Evolutionary conservation across 2,113 vertebrate genomes (phyloP), one percentile per base, ranked within the genome.

Genomic region (Oncorhynchus masou): DNA sequence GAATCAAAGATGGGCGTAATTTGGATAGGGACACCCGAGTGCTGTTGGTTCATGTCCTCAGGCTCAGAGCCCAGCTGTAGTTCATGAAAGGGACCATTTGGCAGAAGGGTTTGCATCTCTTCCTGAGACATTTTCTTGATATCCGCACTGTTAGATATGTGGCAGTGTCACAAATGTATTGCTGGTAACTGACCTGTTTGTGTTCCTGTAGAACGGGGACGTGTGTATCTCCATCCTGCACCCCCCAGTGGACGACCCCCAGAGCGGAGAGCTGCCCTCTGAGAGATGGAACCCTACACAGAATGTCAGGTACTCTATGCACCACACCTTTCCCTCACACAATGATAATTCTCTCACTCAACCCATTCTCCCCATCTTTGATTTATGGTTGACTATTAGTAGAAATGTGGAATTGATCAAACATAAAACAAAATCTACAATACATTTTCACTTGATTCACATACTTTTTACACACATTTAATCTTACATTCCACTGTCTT

Each of bases 251-350:
- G 97, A 99, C 0, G 97, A 99, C 89, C 97, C 97, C 0, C 97
- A 99, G 90, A 99, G 97, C 0, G 97, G 97, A 20, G 97, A 99
- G 91, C 90, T 99, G 84, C 95, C 96, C 0, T 98, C 96, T 0
- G 97, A 99, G 89, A 93, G 96, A 80, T 98, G 97, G 96, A 99
- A 99, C 83, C 97, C 97, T 57, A 99, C 97, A 0, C 96, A 98
- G 92, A 99, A 98, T 1, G 96, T 98, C 92, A 94, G 97, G 96
- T 98, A 89, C 85, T 22, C 51, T 24, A 3, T 67, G 2, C 19
- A 0, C 4, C 15, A 49, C 29, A 2, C 27, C 39, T 45, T 25
- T 66, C 64, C 24, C 64, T 66, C 22, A 9, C 22, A 22, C 64
- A 11, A 45, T 66, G 22, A 7, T 25, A 2, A 13, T 66, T 13